Evolutionary conservation across 1,140 invertebrate species (phyloP), one percentile per base, ranked within the genome.

Genomic region (Drusus annulatus): DNA sequence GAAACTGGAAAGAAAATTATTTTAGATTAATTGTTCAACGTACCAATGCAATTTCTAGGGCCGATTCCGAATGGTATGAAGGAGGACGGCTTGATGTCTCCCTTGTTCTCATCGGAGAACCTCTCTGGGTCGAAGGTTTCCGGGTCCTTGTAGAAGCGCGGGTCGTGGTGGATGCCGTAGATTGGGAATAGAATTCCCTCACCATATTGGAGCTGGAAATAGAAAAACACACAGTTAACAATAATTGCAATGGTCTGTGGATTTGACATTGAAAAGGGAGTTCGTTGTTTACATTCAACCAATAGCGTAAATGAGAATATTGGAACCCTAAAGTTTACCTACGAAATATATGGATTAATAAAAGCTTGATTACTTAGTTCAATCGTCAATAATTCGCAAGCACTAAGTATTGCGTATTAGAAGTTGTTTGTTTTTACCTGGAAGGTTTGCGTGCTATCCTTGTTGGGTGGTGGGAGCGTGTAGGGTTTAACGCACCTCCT

Each of bases 71-170:
- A 86, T 19, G 84, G 84, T 0, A 84, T 28, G 83, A 87, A 91
- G 0, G 87, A 79, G 23, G 69, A 83, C 7, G 84, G 76, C 4
- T 54, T 84, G 58, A 81, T 82, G 13, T 84, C 81, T 0, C 52
- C 50, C 60, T 81, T 84, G 76, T 86, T 86, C 31, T 86, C 84
- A 8, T 85, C 84, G n/a, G 73, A 74, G 73, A 87, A 90, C 51
- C 89, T 58, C 68, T 89, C 86, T 3, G 88, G 89, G 80, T 87
- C 80, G 78, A 88, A 93, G 10, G 75, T 84, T 19, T 91, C 88
- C 16, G 92, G 92, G 78, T 93, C 87, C 5, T 91, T 89, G 81
- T 87, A 93, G 76, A 88, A 86, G 58, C 90, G 85, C 10, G 88
- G 86, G 84, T 92, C 88, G 45, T 87, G 84, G 81, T 87, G 86